These are phyloP conservation scores for Temnothorax nylanderi DNA, from an alignment of 1,140 invertebrate genomes.

Conservation along the genomic window DNA sequence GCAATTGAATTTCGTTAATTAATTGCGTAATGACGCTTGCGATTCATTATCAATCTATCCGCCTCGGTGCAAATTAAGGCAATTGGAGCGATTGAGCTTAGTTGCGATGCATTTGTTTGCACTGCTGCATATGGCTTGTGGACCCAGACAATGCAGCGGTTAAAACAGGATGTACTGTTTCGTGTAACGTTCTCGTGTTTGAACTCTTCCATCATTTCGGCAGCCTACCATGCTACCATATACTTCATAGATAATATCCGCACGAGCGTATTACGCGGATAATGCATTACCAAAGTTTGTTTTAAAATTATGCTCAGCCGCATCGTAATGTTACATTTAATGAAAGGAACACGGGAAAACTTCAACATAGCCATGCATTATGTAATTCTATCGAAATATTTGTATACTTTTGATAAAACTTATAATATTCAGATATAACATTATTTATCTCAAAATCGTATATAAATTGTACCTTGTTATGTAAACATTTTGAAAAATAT, in stretches of 20 bases:
- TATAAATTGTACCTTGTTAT: not conserved
- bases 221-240: not conserved
- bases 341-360: not conserved
- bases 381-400: not conserved
- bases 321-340: conserved; percentile 16
- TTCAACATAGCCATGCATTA: not conserved
- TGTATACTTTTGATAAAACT: not conserved
- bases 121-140: conserved; percentile 48
- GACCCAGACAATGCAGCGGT: conserved; percentile 5
- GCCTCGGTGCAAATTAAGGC: conserved; percentile 75
- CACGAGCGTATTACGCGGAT: conserved; percentile 4
- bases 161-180: conserved; percentile 14
- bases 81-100: conserved; percentile 74
- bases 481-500: too few relatives aligned
- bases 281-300: conserved; percentile 43
- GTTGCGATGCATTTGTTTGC: conserved; percentile 28
- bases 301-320: conserved; percentile 22
- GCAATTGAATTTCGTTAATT: conserved; percentile 78
- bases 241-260: conserved; percentile 30
- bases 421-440: not conserved
- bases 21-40: conserved; percentile 76
- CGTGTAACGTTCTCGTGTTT: conserved; percentile 22
- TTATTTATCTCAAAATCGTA: not conserved
- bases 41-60: conserved; percentile 77
- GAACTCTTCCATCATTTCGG: conserved; percentile 18